Evolutionary conservation across 2,113 vertebrate genomes (phyloP), one percentile per base, ranked within the genome.

Genomic region (Oryzias curvinotus): DNA sequence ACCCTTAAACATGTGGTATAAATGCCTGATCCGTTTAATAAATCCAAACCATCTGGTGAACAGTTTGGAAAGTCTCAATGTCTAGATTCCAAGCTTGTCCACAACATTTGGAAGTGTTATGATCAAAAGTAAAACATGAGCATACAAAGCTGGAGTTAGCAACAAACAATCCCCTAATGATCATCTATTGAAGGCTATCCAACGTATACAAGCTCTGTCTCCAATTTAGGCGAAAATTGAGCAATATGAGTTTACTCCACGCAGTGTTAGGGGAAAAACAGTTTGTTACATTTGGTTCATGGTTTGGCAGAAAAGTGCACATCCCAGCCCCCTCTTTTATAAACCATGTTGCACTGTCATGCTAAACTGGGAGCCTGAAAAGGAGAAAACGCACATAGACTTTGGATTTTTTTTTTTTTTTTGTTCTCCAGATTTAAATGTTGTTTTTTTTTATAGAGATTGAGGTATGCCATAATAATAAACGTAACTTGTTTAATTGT

Each of bases 11-110:
- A 36, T 36, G 36, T 36, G 36, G 10, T 12, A 36, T 12, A 12
- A 36, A 36, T 12, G 36, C 36, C 12, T 36, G 36, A 36, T 36
- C 36, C 8, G 10, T 36, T 49, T 55, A 13, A 23, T 1, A 65
- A 52, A 73, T 71, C 10, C 5, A 8, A 73, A 78, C 45, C 65
- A 78, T 73, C 58, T 74, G 78, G 57, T 44, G n/a, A 19, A 52
- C 0, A 15, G 13, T 55, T 62, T 55, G 12, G 50, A 77, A 58
- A 69, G 5, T 50, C 36, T 36, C 48, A 49, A 57, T 0, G 0
- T 5, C 23, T 54, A 14, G 8, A 49, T 57, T 23, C 3, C 47
- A 58, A 51, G 7, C 61, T 54, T 44, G 53, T 74, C 48, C 46
- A 1, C 14, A 54, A 63, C 56, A 71, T 10, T 50, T 46, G 16